A percentile compares a stretch with the other conserved stretches of the same genome.
These are phyloP conservation scores for Neomonachus schauinslandi DNA, from an alignment of 2,113 vertebrate genomes.

Conservation along the genomic window DNA sequence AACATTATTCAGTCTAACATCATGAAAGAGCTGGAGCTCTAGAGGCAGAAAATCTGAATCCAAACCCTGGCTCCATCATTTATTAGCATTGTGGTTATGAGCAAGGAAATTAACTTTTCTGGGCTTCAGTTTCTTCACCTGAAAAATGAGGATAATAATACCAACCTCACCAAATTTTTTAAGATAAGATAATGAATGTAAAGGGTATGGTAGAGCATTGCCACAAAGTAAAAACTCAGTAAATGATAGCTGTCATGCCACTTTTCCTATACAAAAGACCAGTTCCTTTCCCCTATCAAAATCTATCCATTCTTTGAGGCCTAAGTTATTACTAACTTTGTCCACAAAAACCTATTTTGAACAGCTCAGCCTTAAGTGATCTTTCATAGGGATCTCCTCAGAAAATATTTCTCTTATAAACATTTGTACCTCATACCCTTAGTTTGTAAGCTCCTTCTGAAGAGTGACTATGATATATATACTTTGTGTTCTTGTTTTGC, in stretches of 20 bases:
- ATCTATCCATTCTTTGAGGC: background rate
- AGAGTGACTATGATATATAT: background rate
- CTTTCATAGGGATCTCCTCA: background rate
- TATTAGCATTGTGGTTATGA: background rate
- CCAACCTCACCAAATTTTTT: background rate
- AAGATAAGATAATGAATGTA: background rate
- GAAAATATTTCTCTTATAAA: conserved; percentile 33
- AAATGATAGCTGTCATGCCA: background rate
- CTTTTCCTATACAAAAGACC: background rate
- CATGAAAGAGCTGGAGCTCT: background rate
- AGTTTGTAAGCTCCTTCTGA: background rate
- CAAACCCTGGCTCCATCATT: background rate
- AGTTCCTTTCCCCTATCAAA: background rate
- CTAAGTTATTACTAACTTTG: background rate
- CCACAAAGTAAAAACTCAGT: background rate
- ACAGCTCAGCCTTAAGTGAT: background rate
- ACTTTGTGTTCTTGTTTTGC: background rate
- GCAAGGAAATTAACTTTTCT: background rate
- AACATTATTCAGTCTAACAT: background rate
- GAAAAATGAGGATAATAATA: background rate
- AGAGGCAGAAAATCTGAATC: background rate
- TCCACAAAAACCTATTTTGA: background rate
- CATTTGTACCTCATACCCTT: background rate
- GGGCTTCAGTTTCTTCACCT: background rate
- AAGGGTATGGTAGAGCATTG: background rate